A percentile compares a stretch with the other conserved stretches of the same genome.
phyloP scores from a whole-genome alignment of 2,113 vertebrate species.

The Corythornis cristatus region DNA sequence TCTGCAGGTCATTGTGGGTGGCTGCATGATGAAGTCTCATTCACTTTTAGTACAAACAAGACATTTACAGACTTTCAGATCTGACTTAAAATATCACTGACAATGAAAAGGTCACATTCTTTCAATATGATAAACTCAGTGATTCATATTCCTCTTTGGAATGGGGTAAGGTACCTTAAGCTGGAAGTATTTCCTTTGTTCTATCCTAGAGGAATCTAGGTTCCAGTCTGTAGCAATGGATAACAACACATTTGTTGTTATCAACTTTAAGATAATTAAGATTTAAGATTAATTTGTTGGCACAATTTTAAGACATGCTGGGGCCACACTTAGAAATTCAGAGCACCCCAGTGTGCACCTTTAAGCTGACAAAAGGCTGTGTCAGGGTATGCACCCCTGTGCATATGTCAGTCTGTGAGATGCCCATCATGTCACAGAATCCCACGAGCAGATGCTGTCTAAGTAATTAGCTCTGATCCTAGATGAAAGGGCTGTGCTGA shows the following conservation, averaged over 20 bases:
- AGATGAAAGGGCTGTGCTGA: neutral
- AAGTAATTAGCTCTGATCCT: neutral
- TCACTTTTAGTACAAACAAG: conserved; percentile 15
- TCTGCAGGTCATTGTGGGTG: conserved; percentile 40
- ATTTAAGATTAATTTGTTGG: too few relatives aligned
- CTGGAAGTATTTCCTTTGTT: neutral
- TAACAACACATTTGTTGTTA: too few relatives aligned
- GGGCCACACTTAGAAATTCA: neutral
- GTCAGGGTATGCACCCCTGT: neutral
- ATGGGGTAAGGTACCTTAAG: neutral
- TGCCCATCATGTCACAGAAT: rapidly evolving
- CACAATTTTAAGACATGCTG: neutral
- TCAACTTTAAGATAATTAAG: too few relatives aligned
- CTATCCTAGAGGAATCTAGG: neutral
- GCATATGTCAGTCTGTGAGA: neutral
- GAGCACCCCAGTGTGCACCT: neutral
- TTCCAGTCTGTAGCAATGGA: neutral
- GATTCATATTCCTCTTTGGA: conserved; percentile 31
- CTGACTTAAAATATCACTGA: conserved; percentile 45
- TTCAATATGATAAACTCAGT: conserved; percentile 5
- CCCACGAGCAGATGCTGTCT: conserved; percentile 2
- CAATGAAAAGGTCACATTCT: conserved; percentile 43
- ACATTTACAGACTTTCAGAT: conserved; percentile 21
- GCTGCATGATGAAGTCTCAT: conserved; percentile 20
- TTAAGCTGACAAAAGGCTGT: neutral